Base-by-base conservation (phyloP, 2,888 invertebrate genomes). In the Carpatolechia fugitivella region DNA sequence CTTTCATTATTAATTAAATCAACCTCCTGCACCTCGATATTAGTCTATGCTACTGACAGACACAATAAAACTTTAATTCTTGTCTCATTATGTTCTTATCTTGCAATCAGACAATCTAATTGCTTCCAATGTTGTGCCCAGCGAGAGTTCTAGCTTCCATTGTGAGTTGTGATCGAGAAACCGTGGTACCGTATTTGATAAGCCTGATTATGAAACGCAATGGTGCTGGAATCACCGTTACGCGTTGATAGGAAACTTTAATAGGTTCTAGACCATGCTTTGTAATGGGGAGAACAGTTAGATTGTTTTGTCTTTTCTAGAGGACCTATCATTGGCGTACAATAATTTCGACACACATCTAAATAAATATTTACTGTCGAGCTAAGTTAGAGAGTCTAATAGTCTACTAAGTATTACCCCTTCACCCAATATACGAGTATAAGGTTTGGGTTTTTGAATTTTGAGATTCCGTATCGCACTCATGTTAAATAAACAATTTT, bases 211-310 rank as follows among this genome's bases (percentile, higher is more conserved):
- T 65, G 73, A 70, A 66, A 69, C 72, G 76, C 76, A 70, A 69
- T 76, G 68, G 74, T 79, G 78, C 74, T 74, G 62, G 64, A 70
- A 68, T 60, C 63, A 78, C 86, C 85, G 86, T 85, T 85, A 82
- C 60, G 46, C 60, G 69, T 70, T 84, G 82, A 85, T 85, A 80
- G 82, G 72, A 72, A 72, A 74, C 69, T 63, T 64, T 80, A 80
- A 82, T 80, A 75, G 76, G 74, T 76, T 70, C 70, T 69, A 76
- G 76, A 76, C 71, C 74, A 66, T 66, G 63, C 61, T 66, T 68
- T 70, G 72, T 73, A 78, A 80, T 78, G 72, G 67, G 53, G 56
- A 58, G 61, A 73, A 84, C 86, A 80, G 85, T 85, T 85, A 84
- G 68, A 69, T 53, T 53, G 54, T 56, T 51, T 55, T 50, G 54